These are phyloP conservation scores for Oscheius sp. DNA, from an alignment of 2,888 invertebrate genomes.

Conservation along the genomic window DNA sequence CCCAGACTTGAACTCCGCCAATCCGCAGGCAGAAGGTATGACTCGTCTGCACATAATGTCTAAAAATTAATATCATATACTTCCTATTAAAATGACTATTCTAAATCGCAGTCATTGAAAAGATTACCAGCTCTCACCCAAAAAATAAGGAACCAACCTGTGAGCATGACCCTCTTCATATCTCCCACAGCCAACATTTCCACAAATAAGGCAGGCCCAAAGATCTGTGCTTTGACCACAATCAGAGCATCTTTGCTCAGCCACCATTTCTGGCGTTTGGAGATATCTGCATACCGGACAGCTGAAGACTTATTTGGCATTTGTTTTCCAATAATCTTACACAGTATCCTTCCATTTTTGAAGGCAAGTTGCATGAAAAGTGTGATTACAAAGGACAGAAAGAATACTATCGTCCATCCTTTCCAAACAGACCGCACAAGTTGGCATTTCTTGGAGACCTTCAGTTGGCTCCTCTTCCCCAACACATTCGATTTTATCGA, in stretches of 20 bases:
- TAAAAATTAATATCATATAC: slow-evolving; percentile 71
- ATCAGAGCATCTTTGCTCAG: slow-evolving; percentile 76
- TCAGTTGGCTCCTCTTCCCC: slow-evolving; percentile 59
- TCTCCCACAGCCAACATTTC: slow-evolving; percentile 95
- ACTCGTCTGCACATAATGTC: slow-evolving; percentile 91
- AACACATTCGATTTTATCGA: slow-evolving; percentile 87
- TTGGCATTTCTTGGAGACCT: slow-evolving; percentile 83
- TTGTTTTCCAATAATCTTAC: slow-evolving; percentile 70
- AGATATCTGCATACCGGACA: slow-evolving; percentile 95
- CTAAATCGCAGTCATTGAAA: not conserved
- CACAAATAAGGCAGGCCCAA: slow-evolving; percentile 99
- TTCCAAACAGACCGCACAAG: slow-evolving; percentile 94
- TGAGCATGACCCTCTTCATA: slow-evolving; percentile 90
- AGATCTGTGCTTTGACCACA: slow-evolving; percentile 78
- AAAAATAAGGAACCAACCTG: slow-evolving; percentile 71
- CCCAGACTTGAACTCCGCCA: slow-evolving; percentile 93
- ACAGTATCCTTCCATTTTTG: slow-evolving; percentile 93
- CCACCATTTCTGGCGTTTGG: slow-evolving; percentile 82
- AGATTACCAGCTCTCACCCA: not conserved
- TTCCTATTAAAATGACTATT: not conserved
- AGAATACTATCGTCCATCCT: slow-evolving; percentile 91
- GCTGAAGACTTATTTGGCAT: slow-evolving; percentile 73
- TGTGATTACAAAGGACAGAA: slow-evolving; percentile 96
- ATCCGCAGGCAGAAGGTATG: slow-evolving; percentile 91
- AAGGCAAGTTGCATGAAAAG: slow-evolving; percentile 93